Evolutionary conservation across 2,113 vertebrate genomes (phyloP), one percentile per base, ranked within the genome.

Genomic region (Alaudala cheleensis): DNA sequence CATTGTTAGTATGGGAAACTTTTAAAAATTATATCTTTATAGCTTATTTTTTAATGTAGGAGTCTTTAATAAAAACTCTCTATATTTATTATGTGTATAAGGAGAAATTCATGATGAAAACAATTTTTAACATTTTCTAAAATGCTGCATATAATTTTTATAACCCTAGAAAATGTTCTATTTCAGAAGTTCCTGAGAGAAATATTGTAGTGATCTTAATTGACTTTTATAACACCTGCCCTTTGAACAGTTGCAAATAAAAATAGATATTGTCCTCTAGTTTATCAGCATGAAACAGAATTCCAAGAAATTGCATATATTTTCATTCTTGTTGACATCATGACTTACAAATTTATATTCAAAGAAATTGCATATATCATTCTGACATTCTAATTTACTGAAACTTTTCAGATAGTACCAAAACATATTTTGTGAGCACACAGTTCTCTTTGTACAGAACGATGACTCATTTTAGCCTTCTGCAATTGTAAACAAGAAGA

Each of bases 401-500:
- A 91, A 86, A 88, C 25, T 81, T 88, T 86, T 94, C 54, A 92
- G 53, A 94, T 84, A 65, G 14, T 73, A 91, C 57, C 51, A 95
- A 90, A 93, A 83, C 45, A 86, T 61, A 58, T 85, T 88, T 86
- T 82, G 57, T 66, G 60, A 95, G 81, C 89, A 82, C 51, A 78
- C 7, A 89, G 88, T 78, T 92, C 58, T 80, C 77, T 64, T 87
- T 83, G 37, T 78, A 37, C 74, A 66, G 85, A 95, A 62, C 0
- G 0, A 90, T 96, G 94, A 96, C 88, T 96, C 94, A 95, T 92
- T 91, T 92, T 89, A 95, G 37, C 86, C 91, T 83, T 72, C 67
- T 94, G 67, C 74, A 87, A 91, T 64, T 86, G 95, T 96, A 95
- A 96, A 95, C 91, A 92, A 96, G 95, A 95, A 92, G 86, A 94